These are phyloP conservation scores for Cyanoderma ruficeps DNA, from an alignment of 2,113 vertebrate genomes.

Conservation along the genomic window DNA sequence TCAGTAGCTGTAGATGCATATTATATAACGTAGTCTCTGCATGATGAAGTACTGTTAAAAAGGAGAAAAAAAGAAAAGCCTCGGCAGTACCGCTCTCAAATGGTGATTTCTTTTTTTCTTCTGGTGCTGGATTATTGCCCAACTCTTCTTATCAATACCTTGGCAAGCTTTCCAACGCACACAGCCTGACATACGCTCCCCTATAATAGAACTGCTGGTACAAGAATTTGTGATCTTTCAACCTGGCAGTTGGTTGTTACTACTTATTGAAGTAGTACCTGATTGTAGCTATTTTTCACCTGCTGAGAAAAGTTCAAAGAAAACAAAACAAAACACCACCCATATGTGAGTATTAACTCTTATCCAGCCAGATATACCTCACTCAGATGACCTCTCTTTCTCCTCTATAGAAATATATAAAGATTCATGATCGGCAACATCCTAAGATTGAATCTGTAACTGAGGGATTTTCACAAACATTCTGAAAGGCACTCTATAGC, in stretches of 20 bases:
- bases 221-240: constrained; percentile 68
- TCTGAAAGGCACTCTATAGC: neutral
- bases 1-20: neutral
- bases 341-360: constrained; percentile 50
- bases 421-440: neutral
- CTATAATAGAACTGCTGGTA: constrained; percentile 51
- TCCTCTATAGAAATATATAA: neutral
- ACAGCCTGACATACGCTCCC: neutral
- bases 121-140: constrained; percentile 22
- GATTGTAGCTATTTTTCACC: constrained; percentile 70
- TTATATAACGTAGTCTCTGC: neutral
- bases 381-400: neutral
- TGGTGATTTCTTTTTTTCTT: neutral
- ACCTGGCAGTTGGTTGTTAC: constrained; percentile 55
- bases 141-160: constrained; percentile 50
- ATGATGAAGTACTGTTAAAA: neutral
- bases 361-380: neutral
- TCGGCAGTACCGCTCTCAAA: neutral
- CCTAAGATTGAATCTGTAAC: neutral
- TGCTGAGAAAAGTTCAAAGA: constrained; percentile 56
- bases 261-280: constrained; percentile 62
- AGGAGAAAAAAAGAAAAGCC: neutral
- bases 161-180: constrained; percentile 33
- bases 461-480: neutral
- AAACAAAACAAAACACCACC: neutral